Evolutionary conservation across 1,140 invertebrate species (phyloP).

Genomic region (Tetramorium alpestre): DNA sequence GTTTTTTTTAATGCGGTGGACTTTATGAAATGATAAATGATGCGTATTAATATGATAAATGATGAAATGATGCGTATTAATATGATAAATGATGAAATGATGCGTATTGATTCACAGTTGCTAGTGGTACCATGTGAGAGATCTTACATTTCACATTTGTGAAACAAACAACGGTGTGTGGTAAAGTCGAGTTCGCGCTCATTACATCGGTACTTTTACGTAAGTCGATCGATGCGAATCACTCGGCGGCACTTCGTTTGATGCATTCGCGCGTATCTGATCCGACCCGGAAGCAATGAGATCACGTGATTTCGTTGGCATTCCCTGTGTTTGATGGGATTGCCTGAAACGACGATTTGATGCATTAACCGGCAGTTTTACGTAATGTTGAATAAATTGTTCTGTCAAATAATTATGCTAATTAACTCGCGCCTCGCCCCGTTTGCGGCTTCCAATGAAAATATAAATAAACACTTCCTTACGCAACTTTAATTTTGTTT

Average conservation of each 20-base stretch:
- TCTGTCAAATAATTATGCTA: conserved; percentile 9
- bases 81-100: too few species aligned
- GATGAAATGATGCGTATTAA: too few species aligned
- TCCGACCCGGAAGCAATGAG: conserved; percentile 19
- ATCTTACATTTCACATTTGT: conserved; percentile 1
- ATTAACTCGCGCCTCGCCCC: neutral
- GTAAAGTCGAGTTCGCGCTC: neutral
- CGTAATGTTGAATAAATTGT: conserved; percentile 28
- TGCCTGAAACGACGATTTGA: conserved; percentile 22
- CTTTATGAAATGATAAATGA: neutral
- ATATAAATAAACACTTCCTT: neutral
- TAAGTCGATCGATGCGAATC: conserved; percentile 46
- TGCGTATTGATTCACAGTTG: neutral
- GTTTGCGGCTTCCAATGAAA: conserved; percentile 15
- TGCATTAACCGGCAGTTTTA: conserved; percentile 1
- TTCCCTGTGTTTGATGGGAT: neutral
- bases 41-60: too few species aligned
- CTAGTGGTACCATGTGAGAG: neutral
- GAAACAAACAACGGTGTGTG: conserved; percentile 4
- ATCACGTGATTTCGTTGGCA: conserved; percentile 20
- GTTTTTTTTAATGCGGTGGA: neutral
- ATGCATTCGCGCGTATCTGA: conserved; percentile 30
- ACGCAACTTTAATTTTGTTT: conserved; percentile 4
- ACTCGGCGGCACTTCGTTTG: conserved; percentile 9
- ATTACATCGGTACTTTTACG: conserved; percentile 20